Percentiles rank a stretch among this genome's conserved stretches.
These are phyloP conservation scores for Ictalurus furcatus DNA, from an alignment of 2,113 vertebrate species.

Conservation along the genomic window DNA sequence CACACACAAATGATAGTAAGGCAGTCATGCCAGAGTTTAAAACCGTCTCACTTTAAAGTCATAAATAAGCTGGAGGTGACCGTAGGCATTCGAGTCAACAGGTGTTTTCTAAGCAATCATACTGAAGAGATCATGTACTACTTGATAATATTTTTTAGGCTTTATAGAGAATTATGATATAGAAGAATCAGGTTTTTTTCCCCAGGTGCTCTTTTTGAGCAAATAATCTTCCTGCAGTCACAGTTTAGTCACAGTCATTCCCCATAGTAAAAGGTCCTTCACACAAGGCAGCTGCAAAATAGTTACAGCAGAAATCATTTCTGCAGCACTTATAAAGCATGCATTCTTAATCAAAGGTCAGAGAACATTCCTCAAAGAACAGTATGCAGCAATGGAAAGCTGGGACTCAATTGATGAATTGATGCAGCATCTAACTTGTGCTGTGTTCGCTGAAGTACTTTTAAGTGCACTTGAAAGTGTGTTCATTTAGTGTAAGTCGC, in stretches of 20 bases:
- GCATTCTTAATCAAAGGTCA: background rate
- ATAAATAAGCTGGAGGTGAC: background rate
- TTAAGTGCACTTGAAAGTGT: background rate
- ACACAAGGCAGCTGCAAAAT: background rate
- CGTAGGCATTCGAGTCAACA: background rate
- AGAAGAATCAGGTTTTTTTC: background rate
- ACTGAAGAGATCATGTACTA: background rate
- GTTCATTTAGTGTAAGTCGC: background rate
- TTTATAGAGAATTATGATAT: too few relatives aligned
- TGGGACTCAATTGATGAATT: background rate
- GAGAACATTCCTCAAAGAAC: background rate
- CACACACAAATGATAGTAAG: slow-evolving; percentile 13
- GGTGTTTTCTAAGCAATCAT: background rate
- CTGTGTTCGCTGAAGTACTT: background rate
- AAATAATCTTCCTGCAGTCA: background rate
- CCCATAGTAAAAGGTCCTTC: background rate
- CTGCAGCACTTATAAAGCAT: background rate
- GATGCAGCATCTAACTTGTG: background rate
- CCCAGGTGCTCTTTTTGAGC: background rate
- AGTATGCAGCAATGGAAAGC: background rate
- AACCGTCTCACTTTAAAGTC: background rate
- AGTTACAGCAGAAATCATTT: background rate
- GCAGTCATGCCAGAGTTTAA: background rate
- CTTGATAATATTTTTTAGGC: background rate
- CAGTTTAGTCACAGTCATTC: background rate